Base-by-base conservation (phyloP, 1,140 invertebrate genomes). In the Drosophila pseudoananassae region DNA sequence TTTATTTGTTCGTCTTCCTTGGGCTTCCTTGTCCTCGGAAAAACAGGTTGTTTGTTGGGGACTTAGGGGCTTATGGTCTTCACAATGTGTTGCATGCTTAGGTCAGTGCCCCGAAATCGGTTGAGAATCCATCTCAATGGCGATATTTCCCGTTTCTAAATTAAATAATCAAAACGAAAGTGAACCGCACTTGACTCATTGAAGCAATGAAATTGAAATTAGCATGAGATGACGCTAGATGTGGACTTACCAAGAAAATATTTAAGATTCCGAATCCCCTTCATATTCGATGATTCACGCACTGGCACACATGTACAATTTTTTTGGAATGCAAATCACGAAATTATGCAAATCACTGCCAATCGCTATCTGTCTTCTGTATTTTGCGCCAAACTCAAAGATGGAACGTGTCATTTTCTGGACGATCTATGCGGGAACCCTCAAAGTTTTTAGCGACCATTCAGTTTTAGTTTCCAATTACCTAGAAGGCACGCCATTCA, bases 331-430 rank as follows among this genome's bases (percentile, higher is more conserved):
- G 77, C 81, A 64, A 85, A 85, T 85, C 81, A 85, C 81, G 82
- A 74, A 85, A 85, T 81, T 85, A 85, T 87, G 83, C 82, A 87
- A 87, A 82, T 87, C 58, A 85, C 63, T 33, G 56, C 31, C 56
- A 57, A 77, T 85, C 76, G 72, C 53, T 64, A 69, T 78, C 56
- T 61, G 20, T 68, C 31, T 56, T 46, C 17, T 60, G 49, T 65
- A 27, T 27, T 56, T 56, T 57, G 23, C 55, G 10, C n/a, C 36
- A 64, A 27, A 31, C 47, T 20, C 40, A n/a, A 76, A 75, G 61
- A 58, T 55, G 76, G 46, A 57, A 80, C 78, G 61, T 87, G 82
- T 82, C 78, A 68, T 64, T 7, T 81, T 84, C 36, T 50, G 51
- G 38, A 43, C 40, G 49, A 54, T 70, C 51, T 69, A 46, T 25